phyloP scores from a whole-genome alignment of 2,888 invertebrate genomes.

The Tineola bisselliella region DNA sequence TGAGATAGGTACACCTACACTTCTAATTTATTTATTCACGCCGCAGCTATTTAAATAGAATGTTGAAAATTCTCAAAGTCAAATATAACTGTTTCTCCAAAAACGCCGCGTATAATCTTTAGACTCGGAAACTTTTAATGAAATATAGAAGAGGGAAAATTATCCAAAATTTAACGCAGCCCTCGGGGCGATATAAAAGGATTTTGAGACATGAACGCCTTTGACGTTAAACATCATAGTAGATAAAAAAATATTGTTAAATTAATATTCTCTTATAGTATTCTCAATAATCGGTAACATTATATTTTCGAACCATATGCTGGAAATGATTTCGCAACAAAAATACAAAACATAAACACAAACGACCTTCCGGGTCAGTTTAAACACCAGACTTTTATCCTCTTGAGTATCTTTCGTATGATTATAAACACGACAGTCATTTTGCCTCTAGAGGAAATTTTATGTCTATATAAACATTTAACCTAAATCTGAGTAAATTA shows the following conservation, averaged over 20 bases:
- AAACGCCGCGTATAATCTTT: conserved; percentile 2
- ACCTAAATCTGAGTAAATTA: neutral
- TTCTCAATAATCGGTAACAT: too few species aligned
- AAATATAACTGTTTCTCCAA: conserved; percentile 1
- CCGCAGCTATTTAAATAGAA: neutral
- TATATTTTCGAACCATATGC: too few species aligned
- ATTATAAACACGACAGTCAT: neutral
- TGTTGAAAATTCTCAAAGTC: neutral
- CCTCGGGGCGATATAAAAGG: conserved; percentile 22
- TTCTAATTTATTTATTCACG: neutral
- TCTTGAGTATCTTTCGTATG: neutral
- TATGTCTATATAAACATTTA: neutral
- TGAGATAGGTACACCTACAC: neutral
- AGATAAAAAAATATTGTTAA: too few species aligned
- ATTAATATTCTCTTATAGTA: too few species aligned
- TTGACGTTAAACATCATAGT: neutral
- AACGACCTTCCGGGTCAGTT: neutral
- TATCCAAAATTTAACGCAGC: conserved; percentile 31
- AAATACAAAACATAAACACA: neutral
- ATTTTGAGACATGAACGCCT: conserved; percentile 19
- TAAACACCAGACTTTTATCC: neutral
- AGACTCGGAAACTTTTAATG: conserved; percentile 31
- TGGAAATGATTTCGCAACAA: too few species aligned
- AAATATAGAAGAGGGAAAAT: conserved; percentile 33
- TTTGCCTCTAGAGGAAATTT: neutral